These are phyloP conservation scores for Aramus guarauna DNA, from an alignment of 2,113 vertebrate genomes.

Conservation along the genomic window DNA sequence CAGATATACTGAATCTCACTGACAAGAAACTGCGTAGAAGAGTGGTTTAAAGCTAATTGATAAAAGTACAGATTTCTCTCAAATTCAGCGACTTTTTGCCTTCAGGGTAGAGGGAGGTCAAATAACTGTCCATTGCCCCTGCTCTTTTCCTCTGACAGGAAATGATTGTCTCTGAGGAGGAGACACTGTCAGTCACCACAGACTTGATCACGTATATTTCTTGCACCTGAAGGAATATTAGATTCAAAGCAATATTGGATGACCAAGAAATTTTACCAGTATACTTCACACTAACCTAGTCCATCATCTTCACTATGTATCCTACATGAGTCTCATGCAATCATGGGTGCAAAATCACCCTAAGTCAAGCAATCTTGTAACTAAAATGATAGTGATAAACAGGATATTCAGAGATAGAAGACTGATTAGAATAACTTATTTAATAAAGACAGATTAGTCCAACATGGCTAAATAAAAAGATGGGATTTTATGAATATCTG, in stretches of 20 bases:
- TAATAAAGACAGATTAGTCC: neutral
- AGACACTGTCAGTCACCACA: neutral
- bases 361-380: no score
- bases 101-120: neutral
- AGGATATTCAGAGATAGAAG: neutral
- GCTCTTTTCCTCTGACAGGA: neutral
- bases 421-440: neutral
- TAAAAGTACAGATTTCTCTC: neutral
- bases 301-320: neutral
- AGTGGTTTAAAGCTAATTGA: neutral
- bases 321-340: neutral
- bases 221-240: neutral
- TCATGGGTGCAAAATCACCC: neutral
- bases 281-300: neutral
- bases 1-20: neutral
- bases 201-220: no score
- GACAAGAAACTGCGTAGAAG: neutral
- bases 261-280: neutral
- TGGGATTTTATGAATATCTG: neutral
- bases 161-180: neutral
- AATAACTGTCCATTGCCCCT: neutral
- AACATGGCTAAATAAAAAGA: neutral
- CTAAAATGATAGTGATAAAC: neutral
- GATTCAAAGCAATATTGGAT: neutral
- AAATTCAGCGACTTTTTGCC: neutral